Evolutionary conservation across 1,140 invertebrate species (phyloP).

Genomic region (Neoseiulus cucumeris): DNA sequence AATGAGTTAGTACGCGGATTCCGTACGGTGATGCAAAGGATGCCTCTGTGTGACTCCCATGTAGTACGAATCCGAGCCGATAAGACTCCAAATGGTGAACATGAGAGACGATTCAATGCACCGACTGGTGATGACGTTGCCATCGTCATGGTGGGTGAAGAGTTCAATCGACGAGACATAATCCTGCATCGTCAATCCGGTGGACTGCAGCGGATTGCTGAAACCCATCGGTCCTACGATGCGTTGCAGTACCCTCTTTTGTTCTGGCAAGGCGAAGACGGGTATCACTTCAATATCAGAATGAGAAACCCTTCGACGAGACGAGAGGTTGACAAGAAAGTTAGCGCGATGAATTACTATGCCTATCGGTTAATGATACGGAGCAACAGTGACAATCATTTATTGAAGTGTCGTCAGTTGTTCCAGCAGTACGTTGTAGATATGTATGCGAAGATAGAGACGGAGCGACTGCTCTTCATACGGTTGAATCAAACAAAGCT

Average conservation of each 20-base stretch:
- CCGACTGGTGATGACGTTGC: slow-evolving; percentile 30
- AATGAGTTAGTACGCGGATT: too few relatives aligned
- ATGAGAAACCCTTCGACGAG: slow-evolving; percentile 17
- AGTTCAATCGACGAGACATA: slow-evolving; percentile 27
- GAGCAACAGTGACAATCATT: slow-evolving; percentile 14
- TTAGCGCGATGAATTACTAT: slow-evolving; percentile 28
- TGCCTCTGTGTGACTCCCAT: too few relatives aligned
- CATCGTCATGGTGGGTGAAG: slow-evolving; percentile 27
- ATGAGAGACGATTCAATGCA: slow-evolving; percentile 23
- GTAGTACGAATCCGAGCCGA: slow-evolving; percentile 13
- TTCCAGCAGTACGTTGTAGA: background rate
- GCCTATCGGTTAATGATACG: slow-evolving; percentile 29
- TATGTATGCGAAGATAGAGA: slow-evolving; percentile 12
- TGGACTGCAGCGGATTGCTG: slow-evolving; percentile 12
- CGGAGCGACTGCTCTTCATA: background rate
- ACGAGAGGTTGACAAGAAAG: slow-evolving; percentile 22
- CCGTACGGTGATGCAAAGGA: too few relatives aligned
- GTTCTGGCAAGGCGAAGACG: background rate
- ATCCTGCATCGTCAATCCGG: slow-evolving; percentile 22
- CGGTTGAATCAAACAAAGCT: slow-evolving; percentile 16
- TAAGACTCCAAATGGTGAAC: slow-evolving; percentile 25
- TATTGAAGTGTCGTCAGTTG: slow-evolving; percentile 20
- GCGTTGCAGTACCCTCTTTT: slow-evolving; percentile 14
- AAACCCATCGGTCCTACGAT: slow-evolving; percentile 17
- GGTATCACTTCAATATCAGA: slow-evolving; percentile 20